Evolutionary conservation across 2,797 vertebrate species (phyloP), one percentile per base, ranked within the genome.

Genomic region (Rhinatrema bivittatum): DNA sequence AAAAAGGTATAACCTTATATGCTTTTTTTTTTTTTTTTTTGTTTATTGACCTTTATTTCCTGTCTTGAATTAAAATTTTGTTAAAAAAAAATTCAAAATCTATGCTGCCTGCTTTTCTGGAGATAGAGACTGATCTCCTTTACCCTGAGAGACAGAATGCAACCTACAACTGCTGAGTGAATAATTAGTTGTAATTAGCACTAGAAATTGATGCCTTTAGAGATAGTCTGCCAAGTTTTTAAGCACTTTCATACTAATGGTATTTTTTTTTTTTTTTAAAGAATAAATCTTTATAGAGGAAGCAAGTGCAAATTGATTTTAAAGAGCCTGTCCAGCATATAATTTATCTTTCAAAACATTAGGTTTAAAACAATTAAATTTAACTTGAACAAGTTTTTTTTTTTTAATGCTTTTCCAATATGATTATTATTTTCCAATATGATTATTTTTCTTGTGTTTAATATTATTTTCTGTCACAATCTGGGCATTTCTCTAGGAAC

Each of bases 181-280:
- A 76, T 79, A 79, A 79, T 79, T 79, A 78, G 74, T 72, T 69
- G 65, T 78, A 79, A 78, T 79, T 79, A 79, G 74, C 67, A 53
- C 50, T 31, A 67, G 69, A 72, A 79, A 74, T 72, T 73, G 74
- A 79, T 76, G 76, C 65, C 76, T 76, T 78, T 70, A 62, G 74
- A 79, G 74, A 78, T 78, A 74, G 65, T 64, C 65, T 76, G 76
- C 74, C 76, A 79, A 74, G 70, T 70, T 78, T 74, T 74, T 74
- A 78, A 78, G 76, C 72, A 73, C 62, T 78, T 76, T 76, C 72
- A 78, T 79, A 78, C 74, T 76, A 79, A 79, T 78, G 70, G 68
- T 60, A 61, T 68, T 62, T 63, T 61, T n/a, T n/a, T n/a, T n/a
- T n/a, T 65, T 64, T 62, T 55, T 52, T 42, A 33, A 56, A 53